Evolutionary conservation across 2,113 vertebrate genomes (phyloP).

Genomic region (Rhabdomys dilectus): DNA sequence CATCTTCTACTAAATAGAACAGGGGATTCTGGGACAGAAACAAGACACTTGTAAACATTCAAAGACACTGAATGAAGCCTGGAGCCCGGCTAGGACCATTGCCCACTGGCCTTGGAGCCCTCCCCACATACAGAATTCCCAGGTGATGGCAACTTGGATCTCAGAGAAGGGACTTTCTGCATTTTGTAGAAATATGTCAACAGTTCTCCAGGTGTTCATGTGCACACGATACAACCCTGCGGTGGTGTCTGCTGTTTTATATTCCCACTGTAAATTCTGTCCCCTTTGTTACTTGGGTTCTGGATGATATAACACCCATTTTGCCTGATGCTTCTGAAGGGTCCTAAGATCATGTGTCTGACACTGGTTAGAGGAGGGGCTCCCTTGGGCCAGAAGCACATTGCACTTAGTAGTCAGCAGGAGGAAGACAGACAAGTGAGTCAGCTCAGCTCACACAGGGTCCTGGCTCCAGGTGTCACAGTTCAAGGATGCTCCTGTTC

Average conservation of each 20-base stretch:
- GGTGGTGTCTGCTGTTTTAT: constrained; percentile 45
- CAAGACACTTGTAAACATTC: neutral
- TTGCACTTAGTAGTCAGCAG: neutral
- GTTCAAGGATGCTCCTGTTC: neutral
- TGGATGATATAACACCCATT: constrained; percentile 5
- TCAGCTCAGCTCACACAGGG: neutral
- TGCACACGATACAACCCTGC: neutral
- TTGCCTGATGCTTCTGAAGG: constrained; percentile 44
- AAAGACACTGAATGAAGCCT: neutral
- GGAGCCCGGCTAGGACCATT: too few species aligned
- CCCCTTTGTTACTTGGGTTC: neutral
- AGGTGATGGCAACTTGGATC: neutral
- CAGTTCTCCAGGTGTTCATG: neutral
- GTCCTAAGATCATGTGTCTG: neutral
- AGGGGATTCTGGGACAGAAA: neutral
- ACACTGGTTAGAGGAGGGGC: rapidly evolving
- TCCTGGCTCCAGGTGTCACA: neutral
- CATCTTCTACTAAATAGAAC: neutral
- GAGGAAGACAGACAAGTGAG: rapidly evolving
- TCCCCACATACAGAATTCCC: neutral
- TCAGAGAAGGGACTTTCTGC: neutral
- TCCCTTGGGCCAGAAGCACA: neutral
- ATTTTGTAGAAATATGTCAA: neutral
- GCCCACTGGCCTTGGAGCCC: neutral
- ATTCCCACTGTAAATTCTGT: constrained; percentile 18